Evolutionary conservation across 2,113 vertebrate genomes (phyloP).

Genomic region (Podarcis muralis): DNA sequence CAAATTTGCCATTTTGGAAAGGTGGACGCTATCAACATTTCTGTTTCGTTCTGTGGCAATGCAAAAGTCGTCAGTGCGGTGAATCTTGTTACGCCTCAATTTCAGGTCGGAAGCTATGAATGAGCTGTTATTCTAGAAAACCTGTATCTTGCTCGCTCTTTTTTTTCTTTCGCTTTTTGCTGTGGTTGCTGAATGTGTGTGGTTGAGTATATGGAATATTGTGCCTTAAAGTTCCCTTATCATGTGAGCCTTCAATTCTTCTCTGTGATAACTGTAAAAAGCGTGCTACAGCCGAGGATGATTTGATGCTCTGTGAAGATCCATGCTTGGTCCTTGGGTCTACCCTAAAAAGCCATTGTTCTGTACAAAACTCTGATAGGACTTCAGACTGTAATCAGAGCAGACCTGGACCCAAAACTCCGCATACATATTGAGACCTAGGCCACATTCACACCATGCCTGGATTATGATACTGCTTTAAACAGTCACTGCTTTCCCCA

Average conservation of each 20-base stretch:
- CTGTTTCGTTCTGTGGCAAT: not conserved
- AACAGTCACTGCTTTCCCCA: too few species aligned
- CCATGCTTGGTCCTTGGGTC: not conserved
- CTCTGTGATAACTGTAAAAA: not conserved
- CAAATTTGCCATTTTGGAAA: not conserved
- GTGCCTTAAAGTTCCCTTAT: slow-evolving; percentile 20
- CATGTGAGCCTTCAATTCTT: slow-evolving; percentile 11
- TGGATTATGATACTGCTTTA: too few species aligned
- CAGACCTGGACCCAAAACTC: not conserved
- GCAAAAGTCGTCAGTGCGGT: not conserved
- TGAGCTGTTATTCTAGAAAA: not conserved
- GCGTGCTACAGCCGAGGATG: not conserved
- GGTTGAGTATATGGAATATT: slow-evolving; percentile 8
- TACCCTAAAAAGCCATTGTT: slow-evolving; percentile 15
- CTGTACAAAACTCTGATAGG: not conserved
- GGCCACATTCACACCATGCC: too few species aligned
- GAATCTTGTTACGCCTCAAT: not conserved
- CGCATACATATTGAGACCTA: too few species aligned
- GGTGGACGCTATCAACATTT: not conserved
- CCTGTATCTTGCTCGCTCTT: not conserved
- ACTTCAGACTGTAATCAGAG: not conserved
- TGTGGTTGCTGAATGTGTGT: slow-evolving; percentile 1
- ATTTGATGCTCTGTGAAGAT: not conserved
- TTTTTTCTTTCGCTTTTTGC: not conserved
- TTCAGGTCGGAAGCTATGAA: not conserved